Evolutionary conservation across 2,113 vertebrate genomes (phyloP).

Genomic region (Hippocampus abdominalis): DNA sequence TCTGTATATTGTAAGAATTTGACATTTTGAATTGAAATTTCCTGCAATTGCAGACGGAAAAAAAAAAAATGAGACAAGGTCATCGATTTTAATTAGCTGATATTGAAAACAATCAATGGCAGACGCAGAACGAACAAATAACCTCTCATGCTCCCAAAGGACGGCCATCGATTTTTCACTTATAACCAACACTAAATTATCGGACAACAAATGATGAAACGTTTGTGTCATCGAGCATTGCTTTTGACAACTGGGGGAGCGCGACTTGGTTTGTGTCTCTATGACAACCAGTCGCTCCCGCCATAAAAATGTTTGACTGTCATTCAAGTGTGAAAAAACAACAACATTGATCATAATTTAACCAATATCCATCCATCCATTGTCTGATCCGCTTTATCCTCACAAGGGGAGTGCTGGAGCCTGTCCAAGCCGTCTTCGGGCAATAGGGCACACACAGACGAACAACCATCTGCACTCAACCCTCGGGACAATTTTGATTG

Average conservation of each 20-base stretch:
- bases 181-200: constrained; percentile 90
- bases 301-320: constrained; percentile 72
- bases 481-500: too few relatives aligned
- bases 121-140: neutral
- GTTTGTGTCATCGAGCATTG: constrained; percentile 81
- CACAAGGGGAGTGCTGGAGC: too few relatives aligned
- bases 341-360: too few relatives aligned
- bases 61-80: neutral
- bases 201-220: constrained; percentile 70
- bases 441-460: too few relatives aligned
- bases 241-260: constrained; percentile 74
- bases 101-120: constrained; percentile 3
- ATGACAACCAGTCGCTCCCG: constrained; percentile 70
- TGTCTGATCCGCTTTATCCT: too few relatives aligned
- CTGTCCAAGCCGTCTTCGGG: too few relatives aligned
- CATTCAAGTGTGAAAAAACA: too few relatives aligned
- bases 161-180: constrained; percentile 81
- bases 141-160: constrained; percentile 60
- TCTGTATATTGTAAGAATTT: too few relatives aligned
- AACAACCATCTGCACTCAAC: too few relatives aligned
- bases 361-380: too few relatives aligned
- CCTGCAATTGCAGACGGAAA: neutral
- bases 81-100: constrained; percentile 2
- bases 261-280: constrained; percentile 55
- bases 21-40: too few relatives aligned